These are phyloP conservation scores for Quiscalus mexicanus DNA, from an alignment of 2,113 vertebrate genomes.

Conservation along the genomic window DNA sequence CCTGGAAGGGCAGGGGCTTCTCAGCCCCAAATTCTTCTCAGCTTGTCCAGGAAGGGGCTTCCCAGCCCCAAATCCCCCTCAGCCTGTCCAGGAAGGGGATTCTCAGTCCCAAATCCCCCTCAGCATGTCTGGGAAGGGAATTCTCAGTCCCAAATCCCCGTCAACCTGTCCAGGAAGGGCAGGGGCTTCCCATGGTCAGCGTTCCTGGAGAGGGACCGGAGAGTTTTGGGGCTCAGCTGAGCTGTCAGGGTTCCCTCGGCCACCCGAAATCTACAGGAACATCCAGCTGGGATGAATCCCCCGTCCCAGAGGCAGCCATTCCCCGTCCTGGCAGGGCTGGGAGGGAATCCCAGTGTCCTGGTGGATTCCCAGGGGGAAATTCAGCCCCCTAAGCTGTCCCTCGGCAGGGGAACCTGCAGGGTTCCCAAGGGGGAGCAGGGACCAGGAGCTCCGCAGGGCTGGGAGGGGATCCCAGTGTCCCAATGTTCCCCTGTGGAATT, in stretches of 20 bases:
- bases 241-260: not conserved
- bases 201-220: rapidly evolving
- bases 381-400: not conserved
- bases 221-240: not conserved
- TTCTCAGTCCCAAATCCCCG: too few relatives aligned
- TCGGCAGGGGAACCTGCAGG: not conserved
- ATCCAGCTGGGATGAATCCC: not conserved
- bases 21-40: not conserved
- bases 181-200: rapidly evolving
- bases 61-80: too few relatives aligned
- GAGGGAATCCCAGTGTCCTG: not conserved
- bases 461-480: not conserved
- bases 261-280: not conserved
- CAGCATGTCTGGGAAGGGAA: too few relatives aligned
- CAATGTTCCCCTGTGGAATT: not conserved
- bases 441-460: too few relatives aligned
- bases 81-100: too few relatives aligned
- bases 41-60: too few relatives aligned
- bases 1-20: too few relatives aligned
- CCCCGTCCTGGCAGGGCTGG: rapidly evolving
- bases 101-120: not conserved
- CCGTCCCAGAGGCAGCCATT: rapidly evolving
- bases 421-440: too few relatives aligned
- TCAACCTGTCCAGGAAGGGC: too few relatives aligned
- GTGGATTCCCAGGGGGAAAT: not conserved